phyloP scores from a whole-genome alignment of 2,797 vertebrate species.

The Morus bassanus region DNA sequence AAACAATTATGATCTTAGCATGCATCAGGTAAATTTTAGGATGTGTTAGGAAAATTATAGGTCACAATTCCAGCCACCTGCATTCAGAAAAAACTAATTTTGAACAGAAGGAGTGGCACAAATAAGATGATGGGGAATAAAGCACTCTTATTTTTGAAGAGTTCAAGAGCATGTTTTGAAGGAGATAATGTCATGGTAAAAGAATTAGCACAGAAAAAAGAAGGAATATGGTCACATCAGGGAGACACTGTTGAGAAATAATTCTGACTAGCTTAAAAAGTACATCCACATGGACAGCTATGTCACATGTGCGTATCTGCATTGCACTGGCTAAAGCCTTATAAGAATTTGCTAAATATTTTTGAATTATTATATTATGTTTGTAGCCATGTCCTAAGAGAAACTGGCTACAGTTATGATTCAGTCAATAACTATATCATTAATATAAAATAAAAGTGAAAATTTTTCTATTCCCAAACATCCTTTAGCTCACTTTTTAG shows the following conservation, averaged over 20 bases:
- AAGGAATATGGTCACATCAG: background rate
- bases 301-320: background rate
- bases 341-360: background rate
- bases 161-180: background rate
- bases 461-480: background rate
- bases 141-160: background rate
- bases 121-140: background rate
- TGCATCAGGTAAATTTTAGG: background rate
- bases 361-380: background rate
- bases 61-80: background rate
- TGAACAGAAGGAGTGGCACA: background rate
- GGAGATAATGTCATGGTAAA: background rate
- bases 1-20: background rate
- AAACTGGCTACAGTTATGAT: background rate
- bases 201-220: background rate
- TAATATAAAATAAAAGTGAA: background rate
- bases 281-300: background rate
- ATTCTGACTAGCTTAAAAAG: background rate
- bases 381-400: background rate
- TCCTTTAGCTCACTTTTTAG: background rate
- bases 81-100: background rate
- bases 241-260: background rate
- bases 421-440: background rate
- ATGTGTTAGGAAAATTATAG: background rate
- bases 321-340: background rate